Evolutionary conservation across 2,113 vertebrate genomes (phyloP).

Genomic region (Hippoglossus stenolepis): DNA sequence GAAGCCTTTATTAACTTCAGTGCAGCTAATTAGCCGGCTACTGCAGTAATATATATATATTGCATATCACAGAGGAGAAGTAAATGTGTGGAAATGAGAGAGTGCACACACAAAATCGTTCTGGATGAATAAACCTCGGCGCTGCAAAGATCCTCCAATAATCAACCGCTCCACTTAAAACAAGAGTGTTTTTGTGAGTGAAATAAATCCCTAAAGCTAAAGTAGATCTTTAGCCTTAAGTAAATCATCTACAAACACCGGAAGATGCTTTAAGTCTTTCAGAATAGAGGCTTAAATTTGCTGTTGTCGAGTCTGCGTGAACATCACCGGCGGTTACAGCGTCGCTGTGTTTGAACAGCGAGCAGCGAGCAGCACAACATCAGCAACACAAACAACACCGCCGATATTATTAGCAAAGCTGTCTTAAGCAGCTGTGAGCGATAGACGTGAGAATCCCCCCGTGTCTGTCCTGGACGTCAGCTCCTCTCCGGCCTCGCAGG

Average conservation of each 20-base stretch:
- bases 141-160: background rate
- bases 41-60: too few relatives aligned
- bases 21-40: background rate
- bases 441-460: constrained; percentile 2
- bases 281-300: constrained; percentile 22
- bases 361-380: background rate
- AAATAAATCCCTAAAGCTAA: background rate
- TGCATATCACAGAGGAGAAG: background rate
- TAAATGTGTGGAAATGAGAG: background rate
- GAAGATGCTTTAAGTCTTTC: background rate
- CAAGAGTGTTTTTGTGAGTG: background rate
- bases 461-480: too few relatives aligned
- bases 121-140: background rate
- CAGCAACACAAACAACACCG: constrained; percentile 12
- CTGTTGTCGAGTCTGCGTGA: constrained; percentile 1
- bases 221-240: background rate
- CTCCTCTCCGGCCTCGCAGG: background rate
- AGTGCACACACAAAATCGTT: background rate
- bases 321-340: constrained; percentile 6
- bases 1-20: background rate
- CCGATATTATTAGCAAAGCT: constrained; percentile 42
- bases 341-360: background rate
- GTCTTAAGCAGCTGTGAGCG: constrained; percentile 23
- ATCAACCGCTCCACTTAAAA: background rate
- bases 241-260: background rate